Evolutionary conservation across 2,888 invertebrate genomes (phyloP).

Genomic region (Chironomus tentans): DNA sequence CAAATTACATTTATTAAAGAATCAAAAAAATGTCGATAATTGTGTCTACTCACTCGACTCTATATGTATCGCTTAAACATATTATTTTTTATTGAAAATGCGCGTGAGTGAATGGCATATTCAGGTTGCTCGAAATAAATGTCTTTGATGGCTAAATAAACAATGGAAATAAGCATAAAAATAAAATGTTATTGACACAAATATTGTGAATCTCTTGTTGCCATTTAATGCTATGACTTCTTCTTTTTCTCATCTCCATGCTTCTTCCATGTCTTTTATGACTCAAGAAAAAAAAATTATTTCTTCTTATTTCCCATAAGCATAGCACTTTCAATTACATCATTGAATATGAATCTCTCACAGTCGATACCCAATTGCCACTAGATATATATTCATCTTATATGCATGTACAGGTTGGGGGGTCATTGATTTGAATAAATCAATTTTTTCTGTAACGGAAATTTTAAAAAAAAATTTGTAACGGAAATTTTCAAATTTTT

Average conservation of each 20-base stretch:
- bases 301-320: too few relatives aligned
- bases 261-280: not conserved
- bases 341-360: not conserved
- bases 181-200: slow-evolving; percentile 27
- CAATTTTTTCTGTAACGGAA: too few relatives aligned
- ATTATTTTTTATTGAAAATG: not conserved
- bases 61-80: not conserved
- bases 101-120: slow-evolving; percentile 14
- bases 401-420: too few relatives aligned
- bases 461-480: too few relatives aligned
- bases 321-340: not conserved
- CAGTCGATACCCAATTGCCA: too few relatives aligned
- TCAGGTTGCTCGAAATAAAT: not conserved
- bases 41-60: not conserved
- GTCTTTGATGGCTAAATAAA: slow-evolving; percentile 19
- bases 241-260: not conserved
- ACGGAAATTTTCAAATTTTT: too few relatives aligned
- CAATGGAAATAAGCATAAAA: slow-evolving; percentile 13
- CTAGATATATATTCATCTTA: not conserved
- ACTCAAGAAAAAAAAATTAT: too few relatives aligned
- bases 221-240: not conserved
- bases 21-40: slow-evolving; percentile 7
- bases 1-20: slow-evolving; percentile 10
- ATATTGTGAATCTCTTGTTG: slow-evolving; percentile 7
- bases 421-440: too few relatives aligned